Evolutionary conservation across 2,113 vertebrate species (phyloP), one percentile per base, ranked within the genome.

Genomic region (Corythoichthys haematopterus): DNA sequence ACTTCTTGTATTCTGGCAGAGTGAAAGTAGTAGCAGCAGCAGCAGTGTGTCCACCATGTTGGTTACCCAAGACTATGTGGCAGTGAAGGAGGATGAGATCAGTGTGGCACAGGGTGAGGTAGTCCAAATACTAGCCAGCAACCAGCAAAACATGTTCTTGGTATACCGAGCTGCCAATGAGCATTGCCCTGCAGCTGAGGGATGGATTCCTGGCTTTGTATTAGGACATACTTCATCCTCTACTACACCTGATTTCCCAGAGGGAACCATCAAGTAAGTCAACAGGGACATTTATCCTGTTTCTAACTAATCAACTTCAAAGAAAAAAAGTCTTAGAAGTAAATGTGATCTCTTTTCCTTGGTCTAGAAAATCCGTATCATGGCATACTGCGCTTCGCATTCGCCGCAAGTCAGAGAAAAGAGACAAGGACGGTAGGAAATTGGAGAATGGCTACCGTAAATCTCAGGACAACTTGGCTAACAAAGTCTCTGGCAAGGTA

Each of bases 61-160:
- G 94, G 98, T 99, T 94, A 98, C 98, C 87, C 97, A 98, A 91
- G 92, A 93, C 88, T 99, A 98, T 84, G 96, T 94, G 93, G 98
- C 98, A 83, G 94, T 98, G 93, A 98, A 98, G 94, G 98, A 99
- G 94, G 98, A 99, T 94, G 98, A 99, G 93, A 96, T 99, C 82
- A 98, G 93, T 81, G 96, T 99, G 88, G 93, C 87, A 87, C 98
- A 98, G 92, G 96, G 98, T 89, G 98, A 99, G 90, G 97, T 98
- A 80, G 96, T 99, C 89, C 98, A 99, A 87, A 95, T 99, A 87
- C 91, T 99, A 87, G 97, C 98, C 93, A 98, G 95, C 92, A 99
- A 99, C 89, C 98, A 99, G 88, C 98, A 99, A 90, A 97, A 95
- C 93, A 99, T 98, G 98, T 99, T 99, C 88, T 92, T 99, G 93